Conservation (phyloP, 2,888 invertebrate genomes). For the Fragum fragum region DNA sequence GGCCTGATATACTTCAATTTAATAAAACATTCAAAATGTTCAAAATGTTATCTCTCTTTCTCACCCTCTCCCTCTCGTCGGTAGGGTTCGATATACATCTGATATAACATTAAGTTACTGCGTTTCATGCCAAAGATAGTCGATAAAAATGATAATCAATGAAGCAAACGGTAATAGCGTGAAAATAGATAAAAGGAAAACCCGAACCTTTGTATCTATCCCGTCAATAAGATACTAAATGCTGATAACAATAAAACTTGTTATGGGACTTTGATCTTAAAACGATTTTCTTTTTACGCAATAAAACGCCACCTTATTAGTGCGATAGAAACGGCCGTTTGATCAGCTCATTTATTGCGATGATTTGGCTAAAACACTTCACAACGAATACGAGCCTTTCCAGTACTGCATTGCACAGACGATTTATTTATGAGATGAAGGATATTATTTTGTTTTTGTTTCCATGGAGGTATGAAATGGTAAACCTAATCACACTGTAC, state of each 20-base stretch:
- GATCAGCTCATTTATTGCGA: neutral
- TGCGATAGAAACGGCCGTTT: neutral
- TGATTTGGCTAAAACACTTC: neutral
- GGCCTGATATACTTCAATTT: too few relatives aligned
- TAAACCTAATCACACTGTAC: too few relatives aligned
- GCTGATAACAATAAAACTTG: conserved; percentile 3
- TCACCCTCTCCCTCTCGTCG: too few relatives aligned
- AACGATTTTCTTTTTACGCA: neutral
- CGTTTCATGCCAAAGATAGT: too few relatives aligned
- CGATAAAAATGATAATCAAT: neutral
- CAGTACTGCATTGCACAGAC: too few relatives aligned
- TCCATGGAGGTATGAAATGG: too few relatives aligned
- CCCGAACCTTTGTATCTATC: neutral
- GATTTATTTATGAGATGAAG: too few relatives aligned
- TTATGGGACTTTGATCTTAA: neutral
- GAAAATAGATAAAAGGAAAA: neutral
- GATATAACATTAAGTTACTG: too few relatives aligned
- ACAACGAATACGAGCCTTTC: neutral
- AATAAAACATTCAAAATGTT: too few relatives aligned
- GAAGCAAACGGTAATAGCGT: neutral
- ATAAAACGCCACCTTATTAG: neutral
- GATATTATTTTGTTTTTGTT: too few relatives aligned
- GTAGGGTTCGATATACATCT: too few relatives aligned
- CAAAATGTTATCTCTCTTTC: too few relatives aligned
- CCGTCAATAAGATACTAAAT: neutral